A percentile compares a stretch with the other conserved stretches of the same genome.
These are phyloP conservation scores for Drosophila peninsularis DNA, from an alignment of 2,888 invertebrate species.

Conservation along the genomic window DNA sequence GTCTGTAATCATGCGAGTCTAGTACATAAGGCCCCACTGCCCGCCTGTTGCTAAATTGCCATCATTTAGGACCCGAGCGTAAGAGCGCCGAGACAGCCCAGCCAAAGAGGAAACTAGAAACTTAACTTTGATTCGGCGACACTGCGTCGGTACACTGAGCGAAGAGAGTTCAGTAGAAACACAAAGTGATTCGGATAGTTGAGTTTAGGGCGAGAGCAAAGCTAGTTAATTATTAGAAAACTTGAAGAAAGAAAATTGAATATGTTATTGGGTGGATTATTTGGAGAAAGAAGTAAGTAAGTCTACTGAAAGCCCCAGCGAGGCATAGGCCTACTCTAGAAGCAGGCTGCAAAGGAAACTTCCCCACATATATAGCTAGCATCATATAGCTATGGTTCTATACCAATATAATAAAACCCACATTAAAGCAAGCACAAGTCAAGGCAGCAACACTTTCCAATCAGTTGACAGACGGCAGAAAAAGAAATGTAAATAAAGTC, in stretches of 20 bases:
- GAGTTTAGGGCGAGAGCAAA: neutral
- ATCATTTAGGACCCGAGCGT: slow-evolving; percentile 42
- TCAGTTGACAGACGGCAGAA: slow-evolving; percentile 45
- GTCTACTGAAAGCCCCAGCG: no score
- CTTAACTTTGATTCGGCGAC: slow-evolving; percentile 19
- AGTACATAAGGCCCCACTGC: slow-evolving; percentile 25
- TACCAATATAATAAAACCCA: neutral
- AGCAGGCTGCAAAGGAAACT: no score
- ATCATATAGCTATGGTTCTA: neutral
- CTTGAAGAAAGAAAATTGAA: neutral
- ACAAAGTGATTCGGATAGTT: no score
- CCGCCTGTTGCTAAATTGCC: slow-evolving; percentile 51
- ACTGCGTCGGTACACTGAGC: slow-evolving; percentile 23
- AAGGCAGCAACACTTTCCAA: slow-evolving; percentile 10
- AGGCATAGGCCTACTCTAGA: no score
- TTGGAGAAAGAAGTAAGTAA: no score
- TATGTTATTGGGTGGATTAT: no score
- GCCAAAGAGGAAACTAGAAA: slow-evolving; percentile 14
- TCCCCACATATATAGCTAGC: no score
- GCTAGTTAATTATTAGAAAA: neutral
- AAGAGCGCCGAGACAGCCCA: slow-evolving; percentile 13
- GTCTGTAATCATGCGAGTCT: slow-evolving; percentile 47
- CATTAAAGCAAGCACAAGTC: neutral
- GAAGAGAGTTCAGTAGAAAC: no score
- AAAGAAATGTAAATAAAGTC: slow-evolving; percentile 56